These are phyloP conservation scores for Sylvicola cinctus DNA, from an alignment of 2,888 invertebrate species.

Conservation along the genomic window DNA sequence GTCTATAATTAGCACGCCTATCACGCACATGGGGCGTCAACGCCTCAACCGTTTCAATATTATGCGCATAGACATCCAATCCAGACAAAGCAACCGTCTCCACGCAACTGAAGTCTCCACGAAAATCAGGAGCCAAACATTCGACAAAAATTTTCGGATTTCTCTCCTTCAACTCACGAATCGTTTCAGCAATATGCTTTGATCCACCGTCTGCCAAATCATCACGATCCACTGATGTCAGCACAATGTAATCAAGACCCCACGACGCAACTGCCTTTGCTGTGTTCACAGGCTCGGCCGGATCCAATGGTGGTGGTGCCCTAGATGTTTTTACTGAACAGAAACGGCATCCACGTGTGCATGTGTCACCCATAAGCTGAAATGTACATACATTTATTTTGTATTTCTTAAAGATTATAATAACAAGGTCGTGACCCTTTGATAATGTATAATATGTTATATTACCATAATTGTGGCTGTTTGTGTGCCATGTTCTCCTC, in stretches of 20 bases:
- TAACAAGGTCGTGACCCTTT: background rate
- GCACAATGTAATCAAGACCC: slow-evolving; percentile 92
- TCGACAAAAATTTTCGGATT: slow-evolving; percentile 80
- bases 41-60: slow-evolving; percentile 89
- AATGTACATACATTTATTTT: background rate
- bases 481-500: slow-evolving; percentile 82
- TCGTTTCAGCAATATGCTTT: slow-evolving; percentile 81
- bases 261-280: slow-evolving; percentile 81
- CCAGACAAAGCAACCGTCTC: slow-evolving; percentile 57
- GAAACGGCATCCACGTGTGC: slow-evolving; percentile 94
- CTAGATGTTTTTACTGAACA: slow-evolving; percentile 95
- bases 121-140: slow-evolving; percentile 91
- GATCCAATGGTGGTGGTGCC: slow-evolving; percentile 73
- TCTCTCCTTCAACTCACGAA: slow-evolving; percentile 61
- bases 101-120: slow-evolving; percentile 57
- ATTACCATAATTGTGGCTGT: slow-evolving; percentile 97
- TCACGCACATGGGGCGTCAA: slow-evolving; percentile 86
- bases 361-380: slow-evolving; percentile 96
- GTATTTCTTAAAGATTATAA: background rate
- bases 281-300: slow-evolving; percentile 77
- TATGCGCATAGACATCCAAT: slow-evolving; percentile 94
- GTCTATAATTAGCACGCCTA: slow-evolving; percentile 75
- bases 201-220: slow-evolving; percentile 91
- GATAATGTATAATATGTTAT: slow-evolving; percentile 1
- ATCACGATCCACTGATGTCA: slow-evolving; percentile 96